These are phyloP conservation scores for Acrossocheilus wenchowensis DNA, from an alignment of 2,797 vertebrate species.

Conservation along the genomic window DNA sequence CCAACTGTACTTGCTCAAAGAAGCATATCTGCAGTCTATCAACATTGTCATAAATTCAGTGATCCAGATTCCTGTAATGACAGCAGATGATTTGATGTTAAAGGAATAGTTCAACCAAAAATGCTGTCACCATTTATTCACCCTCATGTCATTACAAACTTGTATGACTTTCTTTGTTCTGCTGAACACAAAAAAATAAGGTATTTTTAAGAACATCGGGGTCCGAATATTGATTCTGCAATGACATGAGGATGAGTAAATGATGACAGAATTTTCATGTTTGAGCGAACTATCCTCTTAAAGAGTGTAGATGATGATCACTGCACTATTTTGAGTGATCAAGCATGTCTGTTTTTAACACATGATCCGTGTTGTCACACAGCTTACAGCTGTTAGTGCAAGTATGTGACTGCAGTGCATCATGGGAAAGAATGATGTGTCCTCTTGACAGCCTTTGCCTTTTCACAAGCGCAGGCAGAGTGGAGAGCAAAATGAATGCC, in stretches of 20 bases:
- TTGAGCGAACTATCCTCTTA: neutral
- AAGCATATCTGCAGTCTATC: conserved; percentile 3
- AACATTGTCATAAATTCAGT: neutral
- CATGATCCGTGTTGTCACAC: conserved; percentile 58
- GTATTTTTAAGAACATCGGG: neutral
- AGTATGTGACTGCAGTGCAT: conserved; percentile 58
- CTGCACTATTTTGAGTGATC: conserved; percentile 16
- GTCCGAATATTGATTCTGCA: neutral
- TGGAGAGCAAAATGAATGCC: conserved; percentile 70
- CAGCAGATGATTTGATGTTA: neutral
- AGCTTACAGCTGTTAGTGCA: conserved; percentile 14
- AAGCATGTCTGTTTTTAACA: conserved; percentile 61
- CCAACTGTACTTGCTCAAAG: conserved; percentile 10
- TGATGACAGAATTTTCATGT: neutral
- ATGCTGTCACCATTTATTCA: neutral
- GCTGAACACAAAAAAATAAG: neutral
- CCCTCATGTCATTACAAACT: neutral
- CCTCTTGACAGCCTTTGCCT: conserved; percentile 61
- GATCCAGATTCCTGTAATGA: neutral
- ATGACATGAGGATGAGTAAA: neutral
- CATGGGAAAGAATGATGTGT: conserved; percentile 50
- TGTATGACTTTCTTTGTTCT: neutral
- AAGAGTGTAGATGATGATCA: neutral
- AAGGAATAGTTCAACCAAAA: neutral
- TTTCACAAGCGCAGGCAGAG: conserved; percentile 63